Base-by-base conservation (phyloP, 2,888 invertebrate species). In the Athetis lepigone region DNA sequence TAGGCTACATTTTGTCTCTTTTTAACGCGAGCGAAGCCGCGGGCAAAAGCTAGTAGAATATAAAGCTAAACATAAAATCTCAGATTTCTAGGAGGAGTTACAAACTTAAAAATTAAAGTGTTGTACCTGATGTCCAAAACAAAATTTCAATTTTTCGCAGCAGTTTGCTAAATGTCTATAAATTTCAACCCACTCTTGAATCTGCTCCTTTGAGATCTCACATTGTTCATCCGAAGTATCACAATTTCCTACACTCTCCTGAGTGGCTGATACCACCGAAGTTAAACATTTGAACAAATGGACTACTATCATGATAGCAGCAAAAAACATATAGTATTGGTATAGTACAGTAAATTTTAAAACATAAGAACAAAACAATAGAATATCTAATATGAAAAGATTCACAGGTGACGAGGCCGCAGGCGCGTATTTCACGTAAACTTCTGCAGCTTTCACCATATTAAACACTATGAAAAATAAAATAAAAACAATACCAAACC, bases 111-210 rank as follows among this genome's bases (percentile, higher is more conserved):
- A n/a, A n/a, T n/a, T n/a, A n/a, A n/a, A n/a, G n/a, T n/a, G n/a
- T n/a, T n/a, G 29, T 60, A 60, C 37, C 62, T 19, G 21, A 5
- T 5, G 13, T 39, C 60, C 60, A 27, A 27, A 62, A 9, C 64
- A 63, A 6, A 9, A 13, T 18, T 13, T 42, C 1, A 42, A 7
- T 2, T 18, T 62, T 11, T 62, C 16, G n/a, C 50, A 62, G 25
- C 50, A 63, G 9, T 49, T 49, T 2, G 16, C 6, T 27, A 62
- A 36, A 49, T 63, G 19, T 13, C n/a, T 40, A 40, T 63, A 62
- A 13, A 36, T 3, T 47, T 27, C 33, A 8, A 42, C 16, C 25
- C 64, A 63, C n/a, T 3, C 50, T 21, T 62, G 50, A 4, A 63
- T 42, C 19, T 64, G 19, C 16, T 62, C 64, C 8, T 1, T 3